phyloP scores from a whole-genome alignment of 1,140 invertebrate species.

The Reticulitermes speratus region DNA sequence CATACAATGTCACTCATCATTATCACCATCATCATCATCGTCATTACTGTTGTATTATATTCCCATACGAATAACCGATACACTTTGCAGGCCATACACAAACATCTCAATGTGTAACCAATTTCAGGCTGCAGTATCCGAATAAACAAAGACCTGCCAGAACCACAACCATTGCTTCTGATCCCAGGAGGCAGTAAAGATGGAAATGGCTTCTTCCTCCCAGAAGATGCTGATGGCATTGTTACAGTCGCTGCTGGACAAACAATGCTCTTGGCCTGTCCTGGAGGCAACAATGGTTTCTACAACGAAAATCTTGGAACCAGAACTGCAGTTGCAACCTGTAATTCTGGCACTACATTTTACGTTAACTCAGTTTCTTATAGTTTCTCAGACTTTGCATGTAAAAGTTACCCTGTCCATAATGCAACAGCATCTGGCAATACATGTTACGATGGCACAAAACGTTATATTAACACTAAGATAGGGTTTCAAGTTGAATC shows the following conservation, averaged over 20 bases:
- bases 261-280: conserved; percentile 20
- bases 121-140: conserved; percentile 27
- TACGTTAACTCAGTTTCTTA: neutral
- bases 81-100: too few relatives aligned
- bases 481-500: conserved; percentile 29
- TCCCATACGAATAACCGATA: too few relatives aligned
- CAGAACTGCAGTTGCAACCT: neutral
- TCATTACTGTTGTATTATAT: too few relatives aligned
- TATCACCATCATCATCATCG: too few relatives aligned
- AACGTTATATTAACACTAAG: conserved; percentile 37
- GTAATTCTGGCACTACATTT: conserved; percentile 26
- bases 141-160: conserved; percentile 23
- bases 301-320: neutral
- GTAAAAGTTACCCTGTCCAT: conserved; percentile 27
- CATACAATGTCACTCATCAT: too few relatives aligned
- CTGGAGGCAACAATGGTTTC: conserved; percentile 24
- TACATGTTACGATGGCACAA: conserved; percentile 33
- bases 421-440: conserved; percentile 32
- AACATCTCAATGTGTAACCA: neutral
- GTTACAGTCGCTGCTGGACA: conserved; percentile 7
- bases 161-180: conserved; percentile 30
- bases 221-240: neutral
- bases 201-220: conserved; percentile 19
- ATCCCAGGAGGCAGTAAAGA: conserved; percentile 16
- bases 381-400: conserved; percentile 30